Evolutionary conservation across 2,113 vertebrate species (phyloP).

Genomic region (Archilochus colubris): DNA sequence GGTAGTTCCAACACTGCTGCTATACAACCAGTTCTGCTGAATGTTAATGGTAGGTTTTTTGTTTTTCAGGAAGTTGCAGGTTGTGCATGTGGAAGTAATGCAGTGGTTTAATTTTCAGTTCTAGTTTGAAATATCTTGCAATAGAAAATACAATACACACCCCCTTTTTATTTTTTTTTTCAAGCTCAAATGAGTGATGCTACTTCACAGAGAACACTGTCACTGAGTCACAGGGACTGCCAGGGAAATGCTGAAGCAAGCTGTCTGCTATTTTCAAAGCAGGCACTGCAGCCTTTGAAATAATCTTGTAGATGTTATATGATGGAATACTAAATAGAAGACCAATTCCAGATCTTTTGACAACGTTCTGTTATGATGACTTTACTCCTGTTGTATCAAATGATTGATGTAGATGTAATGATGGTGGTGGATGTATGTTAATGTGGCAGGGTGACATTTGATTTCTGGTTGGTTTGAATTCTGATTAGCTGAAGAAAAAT

Average conservation of each 20-base stretch:
- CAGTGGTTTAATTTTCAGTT: neutral
- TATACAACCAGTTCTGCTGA: neutral
- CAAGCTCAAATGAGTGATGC: neutral
- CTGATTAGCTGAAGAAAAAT: conserved; percentile 39
- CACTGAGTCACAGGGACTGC: neutral
- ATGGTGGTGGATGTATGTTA: conserved; percentile 45
- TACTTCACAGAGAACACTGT: neutral
- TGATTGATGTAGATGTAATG: conserved; percentile 65
- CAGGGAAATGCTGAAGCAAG: conserved; percentile 46
- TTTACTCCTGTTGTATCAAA: conserved; percentile 51
- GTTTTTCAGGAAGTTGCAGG: neutral
- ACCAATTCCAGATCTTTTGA: conserved; percentile 45
- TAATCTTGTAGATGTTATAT: conserved; percentile 39
- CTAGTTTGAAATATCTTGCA: neutral
- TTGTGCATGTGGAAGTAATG: neutral
- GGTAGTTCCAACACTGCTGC: too few relatives aligned
- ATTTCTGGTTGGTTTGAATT: conserved; percentile 50
- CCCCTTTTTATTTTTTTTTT: neutral
- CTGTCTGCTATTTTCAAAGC: conserved; percentile 56
- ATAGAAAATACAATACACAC: neutral
- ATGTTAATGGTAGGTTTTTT: neutral
- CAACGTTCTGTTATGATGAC: conserved; percentile 42
- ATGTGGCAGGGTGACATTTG: conserved; percentile 36
- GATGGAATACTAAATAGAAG: conserved; percentile 58
- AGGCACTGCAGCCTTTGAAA: conserved; percentile 44